A percentile compares a stretch with the other conserved stretches of the same genome.
These are phyloP conservation scores for Typhlomys cinereus DNA, from an alignment of 2,113 vertebrate genomes.

Conservation along the genomic window DNA sequence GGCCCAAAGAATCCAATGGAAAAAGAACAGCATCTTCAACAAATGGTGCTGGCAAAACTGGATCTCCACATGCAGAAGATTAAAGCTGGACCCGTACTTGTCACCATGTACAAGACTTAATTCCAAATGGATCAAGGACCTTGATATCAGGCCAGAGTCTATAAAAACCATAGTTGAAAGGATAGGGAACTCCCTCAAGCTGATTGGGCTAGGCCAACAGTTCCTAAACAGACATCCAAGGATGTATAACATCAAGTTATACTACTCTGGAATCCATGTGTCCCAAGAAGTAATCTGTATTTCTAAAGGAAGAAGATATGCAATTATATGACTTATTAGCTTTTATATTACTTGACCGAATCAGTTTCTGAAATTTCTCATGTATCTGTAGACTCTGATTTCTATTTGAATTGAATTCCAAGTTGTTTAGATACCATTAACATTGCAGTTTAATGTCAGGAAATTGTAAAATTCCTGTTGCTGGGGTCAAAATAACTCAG, in stretches of 20 bases:
- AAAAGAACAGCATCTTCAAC: too few species aligned
- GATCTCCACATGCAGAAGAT: too few species aligned
- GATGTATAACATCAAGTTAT: constrained; percentile 41
- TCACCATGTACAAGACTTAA: too few species aligned
- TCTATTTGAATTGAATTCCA: constrained; percentile 63
- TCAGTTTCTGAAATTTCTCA: constrained; percentile 46
- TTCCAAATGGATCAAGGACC: too few species aligned
- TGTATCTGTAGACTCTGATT: constrained; percentile 20
- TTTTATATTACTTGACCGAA: constrained; percentile 44
- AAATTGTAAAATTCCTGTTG: constrained; percentile 50
- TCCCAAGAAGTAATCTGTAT: constrained; percentile 42
- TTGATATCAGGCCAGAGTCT: too few species aligned
- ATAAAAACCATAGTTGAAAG: too few species aligned
- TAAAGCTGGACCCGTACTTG: too few species aligned
- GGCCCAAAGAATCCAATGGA: too few species aligned
- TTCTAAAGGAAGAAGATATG: constrained; percentile 46
- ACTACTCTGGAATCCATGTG: not conserved
- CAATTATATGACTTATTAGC: constrained; percentile 43
- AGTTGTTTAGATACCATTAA: constrained; percentile 65
- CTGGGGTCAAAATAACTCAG: constrained; percentile 62
- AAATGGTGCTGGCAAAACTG: too few species aligned
- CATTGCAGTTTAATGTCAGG: constrained; percentile 31
- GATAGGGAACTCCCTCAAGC: too few species aligned
- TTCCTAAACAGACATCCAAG: too few species aligned
- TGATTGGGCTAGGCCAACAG: too few species aligned